Evolutionary conservation across 2,797 vertebrate species (phyloP).

Genomic region (Phataginus tetradactyla): DNA sequence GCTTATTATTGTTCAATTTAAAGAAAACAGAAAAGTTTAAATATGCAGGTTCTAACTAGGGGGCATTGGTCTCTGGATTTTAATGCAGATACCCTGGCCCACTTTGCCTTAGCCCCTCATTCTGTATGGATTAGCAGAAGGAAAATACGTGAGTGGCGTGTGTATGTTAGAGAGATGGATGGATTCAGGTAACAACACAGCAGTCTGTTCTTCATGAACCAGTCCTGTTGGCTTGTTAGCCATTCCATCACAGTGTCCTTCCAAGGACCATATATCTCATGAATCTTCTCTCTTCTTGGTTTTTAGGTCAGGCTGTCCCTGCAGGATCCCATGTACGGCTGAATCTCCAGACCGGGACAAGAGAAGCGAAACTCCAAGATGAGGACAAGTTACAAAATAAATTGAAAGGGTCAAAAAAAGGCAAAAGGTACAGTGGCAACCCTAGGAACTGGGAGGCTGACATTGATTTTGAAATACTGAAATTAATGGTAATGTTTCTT

Average conservation of each 20-base stretch:
- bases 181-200: not conserved
- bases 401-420: conserved; percentile 76
- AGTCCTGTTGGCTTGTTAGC: not conserved
- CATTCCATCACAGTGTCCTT: not conserved
- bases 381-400: conserved; percentile 78
- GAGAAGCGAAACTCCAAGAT: conserved; percentile 89
- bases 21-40: conserved; percentile 39
- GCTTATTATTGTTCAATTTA: not conserved
- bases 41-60: conserved; percentile 24
- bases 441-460: not conserved
- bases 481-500: conserved; percentile 31
- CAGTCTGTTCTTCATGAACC: not conserved
- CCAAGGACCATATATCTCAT: not conserved
- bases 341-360: conserved; percentile 95
- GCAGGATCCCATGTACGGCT: conserved; percentile 93
- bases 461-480: conserved; percentile 44
- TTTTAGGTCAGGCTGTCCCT: conserved; percentile 93
- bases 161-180: not conserved
- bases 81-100: not conserved
- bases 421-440: conserved; percentile 82
- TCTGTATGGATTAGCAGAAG: not conserved
- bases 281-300: conserved; percentile 50
- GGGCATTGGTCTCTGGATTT: not conserved
- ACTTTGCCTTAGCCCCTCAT: not conserved
- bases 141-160: not conserved